A percentile compares a stretch with the other conserved stretches of the same genome.
phyloP scores from a whole-genome alignment of 2,888 invertebrate species.

The Tipula lateralis region DNA sequence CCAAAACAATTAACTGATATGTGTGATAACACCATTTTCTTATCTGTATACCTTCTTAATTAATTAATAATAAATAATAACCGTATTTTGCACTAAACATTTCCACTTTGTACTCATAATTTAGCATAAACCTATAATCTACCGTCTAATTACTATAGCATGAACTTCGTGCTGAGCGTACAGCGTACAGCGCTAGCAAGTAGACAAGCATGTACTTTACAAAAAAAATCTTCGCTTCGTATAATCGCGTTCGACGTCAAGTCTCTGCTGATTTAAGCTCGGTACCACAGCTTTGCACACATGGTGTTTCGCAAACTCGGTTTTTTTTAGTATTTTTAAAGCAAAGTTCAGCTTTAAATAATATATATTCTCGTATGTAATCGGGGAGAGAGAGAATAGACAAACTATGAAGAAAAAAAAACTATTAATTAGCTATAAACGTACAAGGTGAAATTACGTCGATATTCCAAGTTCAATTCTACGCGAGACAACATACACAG shows the following conservation, averaged over 20 bases:
- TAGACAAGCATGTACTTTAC: neutral
- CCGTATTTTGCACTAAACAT: neutral
- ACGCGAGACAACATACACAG: neutral
- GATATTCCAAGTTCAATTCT: neutral
- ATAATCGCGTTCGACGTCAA: neutral
- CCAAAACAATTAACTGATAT: neutral
- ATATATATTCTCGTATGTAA: too few species aligned
- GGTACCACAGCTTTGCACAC: neutral
- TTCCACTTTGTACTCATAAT: neutral
- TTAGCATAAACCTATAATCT: neutral
- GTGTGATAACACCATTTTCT: constrained; percentile 4
- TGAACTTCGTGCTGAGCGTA: neutral
- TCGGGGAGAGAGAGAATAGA: neutral
- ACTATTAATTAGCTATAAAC: constrained; percentile 19
- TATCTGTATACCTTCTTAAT: constrained; percentile 7
- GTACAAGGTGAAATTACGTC: neutral
- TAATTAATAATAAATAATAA: neutral
- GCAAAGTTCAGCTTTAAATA: neutral
- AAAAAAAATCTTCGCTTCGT: neutral
- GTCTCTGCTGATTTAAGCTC: neutral
- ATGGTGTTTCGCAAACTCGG: neutral
- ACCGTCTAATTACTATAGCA: neutral
- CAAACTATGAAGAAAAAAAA: neutral
- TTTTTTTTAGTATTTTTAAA: neutral
- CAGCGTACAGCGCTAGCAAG: neutral